Conservation (phyloP, 1,140 invertebrate species). For the Mesaphorura yosii region DNA sequence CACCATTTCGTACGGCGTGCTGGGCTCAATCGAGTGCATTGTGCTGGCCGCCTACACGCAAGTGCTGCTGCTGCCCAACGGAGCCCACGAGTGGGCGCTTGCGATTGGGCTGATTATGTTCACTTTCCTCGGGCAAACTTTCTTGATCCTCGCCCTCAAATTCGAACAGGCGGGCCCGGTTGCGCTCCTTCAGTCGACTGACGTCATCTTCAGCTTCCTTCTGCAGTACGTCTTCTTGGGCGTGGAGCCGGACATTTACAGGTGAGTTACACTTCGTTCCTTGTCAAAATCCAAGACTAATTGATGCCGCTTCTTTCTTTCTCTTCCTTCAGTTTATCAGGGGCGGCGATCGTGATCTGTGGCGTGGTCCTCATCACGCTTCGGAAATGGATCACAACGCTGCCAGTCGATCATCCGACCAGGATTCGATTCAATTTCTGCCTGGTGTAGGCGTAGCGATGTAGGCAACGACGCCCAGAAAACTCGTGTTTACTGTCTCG, state of each 20-base stretch:
- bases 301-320: not conserved
- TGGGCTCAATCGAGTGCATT: conserved; percentile 4
- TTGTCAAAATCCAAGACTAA: not conserved
- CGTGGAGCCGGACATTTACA: not conserved
- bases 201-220: conserved; percentile 1
- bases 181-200: not conserved
- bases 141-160: conserved; percentile 10
- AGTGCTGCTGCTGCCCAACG: not conserved
- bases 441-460: too few relatives aligned
- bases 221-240: not conserved
- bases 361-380: not conserved
- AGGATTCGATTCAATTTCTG: not conserved
- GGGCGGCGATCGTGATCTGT: not conserved
- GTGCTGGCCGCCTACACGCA: not conserved
- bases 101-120: conserved; percentile 2
- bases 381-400: not conserved
- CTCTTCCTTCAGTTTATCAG: not conserved
- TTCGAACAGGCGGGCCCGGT: conserved; percentile 11
- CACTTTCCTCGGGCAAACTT: conserved; percentile 11
- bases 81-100: not conserved
- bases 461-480: too few relatives aligned
- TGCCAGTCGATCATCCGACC: not conserved
- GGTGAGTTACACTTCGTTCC: not conserved
- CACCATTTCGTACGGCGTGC: conserved; percentile 1
- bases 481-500: too few relatives aligned